Evolutionary conservation across 2,797 vertebrate genomes (phyloP).

Genomic region (Coluber constrictor): DNA sequence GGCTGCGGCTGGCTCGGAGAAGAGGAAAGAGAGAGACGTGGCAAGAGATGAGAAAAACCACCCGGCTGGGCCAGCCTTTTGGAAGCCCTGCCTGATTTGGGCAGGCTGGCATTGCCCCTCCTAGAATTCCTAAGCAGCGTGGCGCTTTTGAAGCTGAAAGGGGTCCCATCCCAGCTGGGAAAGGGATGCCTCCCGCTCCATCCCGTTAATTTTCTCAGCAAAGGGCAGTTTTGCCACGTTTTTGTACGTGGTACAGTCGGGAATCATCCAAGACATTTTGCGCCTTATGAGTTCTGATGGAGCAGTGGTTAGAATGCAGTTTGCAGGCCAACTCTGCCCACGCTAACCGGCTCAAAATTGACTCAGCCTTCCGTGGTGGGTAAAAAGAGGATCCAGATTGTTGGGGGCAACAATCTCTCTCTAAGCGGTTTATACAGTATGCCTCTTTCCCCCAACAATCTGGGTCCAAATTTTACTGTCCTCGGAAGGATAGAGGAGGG

Average conservation of each 20-base stretch:
- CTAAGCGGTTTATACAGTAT: neutral
- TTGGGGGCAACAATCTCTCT: neutral
- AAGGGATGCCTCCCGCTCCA: neutral
- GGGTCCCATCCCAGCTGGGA: neutral
- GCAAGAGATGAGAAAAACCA: neutral
- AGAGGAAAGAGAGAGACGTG: neutral
- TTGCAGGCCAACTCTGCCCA: neutral
- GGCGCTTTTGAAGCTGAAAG: neutral
- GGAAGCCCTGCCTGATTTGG: neutral
- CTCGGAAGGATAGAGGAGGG: too few relatives aligned
- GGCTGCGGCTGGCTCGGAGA: neutral
- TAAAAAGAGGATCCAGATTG: neutral
- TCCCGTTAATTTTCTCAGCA: neutral
- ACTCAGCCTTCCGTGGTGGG: neutral
- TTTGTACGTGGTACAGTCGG: neutral
- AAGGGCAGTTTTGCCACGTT: neutral
- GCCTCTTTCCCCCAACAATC: too few relatives aligned
- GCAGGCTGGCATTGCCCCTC: neutral
- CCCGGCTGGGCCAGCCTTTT: neutral
- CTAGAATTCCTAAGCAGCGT: neutral
- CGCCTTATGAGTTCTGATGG: neutral
- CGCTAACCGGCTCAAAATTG: neutral
- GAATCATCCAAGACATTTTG: neutral
- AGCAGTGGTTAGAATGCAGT: neutral
- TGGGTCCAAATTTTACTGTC: too few relatives aligned